Evolutionary conservation across 2,888 invertebrate genomes (phyloP).

Genomic region (Atethmia centrago): DNA sequence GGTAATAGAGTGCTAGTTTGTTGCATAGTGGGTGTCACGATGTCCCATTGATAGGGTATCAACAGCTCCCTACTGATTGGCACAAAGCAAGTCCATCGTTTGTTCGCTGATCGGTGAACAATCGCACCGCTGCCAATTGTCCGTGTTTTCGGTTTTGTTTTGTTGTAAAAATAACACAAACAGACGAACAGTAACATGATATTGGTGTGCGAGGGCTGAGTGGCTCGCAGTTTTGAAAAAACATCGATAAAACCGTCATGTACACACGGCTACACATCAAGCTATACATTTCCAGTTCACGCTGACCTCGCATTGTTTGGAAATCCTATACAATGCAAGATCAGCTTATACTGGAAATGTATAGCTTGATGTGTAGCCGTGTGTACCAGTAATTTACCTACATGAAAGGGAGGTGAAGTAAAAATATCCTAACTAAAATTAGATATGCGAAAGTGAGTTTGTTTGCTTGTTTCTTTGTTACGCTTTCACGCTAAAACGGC

Average conservation of each 20-base stretch:
- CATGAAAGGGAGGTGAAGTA: neutral
- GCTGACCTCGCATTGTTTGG: too few relatives aligned
- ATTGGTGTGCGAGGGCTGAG: constrained; percentile 56
- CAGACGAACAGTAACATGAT: constrained; percentile 66
- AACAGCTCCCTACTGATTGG: constrained; percentile 87
- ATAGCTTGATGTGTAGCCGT: too few relatives aligned
- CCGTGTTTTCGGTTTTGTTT: constrained; percentile 73
- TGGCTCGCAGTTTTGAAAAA: constrained; percentile 49
- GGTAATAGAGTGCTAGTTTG: constrained; percentile 35
- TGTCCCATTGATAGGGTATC: constrained; percentile 86
- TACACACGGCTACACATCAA: too few relatives aligned
- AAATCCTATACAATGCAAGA: too few relatives aligned
- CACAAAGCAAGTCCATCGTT: constrained; percentile 85
- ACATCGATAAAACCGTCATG: constrained; percentile 52
- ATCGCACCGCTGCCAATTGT: constrained; percentile 81
- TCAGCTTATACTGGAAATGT: too few relatives aligned
- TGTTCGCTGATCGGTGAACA: constrained; percentile 86
- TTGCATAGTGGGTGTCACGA: constrained; percentile 71
- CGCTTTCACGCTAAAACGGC: too few relatives aligned
- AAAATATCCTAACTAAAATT: too few relatives aligned
- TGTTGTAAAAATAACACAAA: constrained; percentile 70
- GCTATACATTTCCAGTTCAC: too few relatives aligned
- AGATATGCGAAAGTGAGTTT: too few relatives aligned
- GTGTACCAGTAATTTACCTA: constrained; percentile 34
- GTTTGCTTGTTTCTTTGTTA: too few relatives aligned